Evolutionary conservation across 2,888 invertebrate species (phyloP), one percentile per base, ranked within the genome.

Genomic region (Eupeodes latifasciatus): DNA sequence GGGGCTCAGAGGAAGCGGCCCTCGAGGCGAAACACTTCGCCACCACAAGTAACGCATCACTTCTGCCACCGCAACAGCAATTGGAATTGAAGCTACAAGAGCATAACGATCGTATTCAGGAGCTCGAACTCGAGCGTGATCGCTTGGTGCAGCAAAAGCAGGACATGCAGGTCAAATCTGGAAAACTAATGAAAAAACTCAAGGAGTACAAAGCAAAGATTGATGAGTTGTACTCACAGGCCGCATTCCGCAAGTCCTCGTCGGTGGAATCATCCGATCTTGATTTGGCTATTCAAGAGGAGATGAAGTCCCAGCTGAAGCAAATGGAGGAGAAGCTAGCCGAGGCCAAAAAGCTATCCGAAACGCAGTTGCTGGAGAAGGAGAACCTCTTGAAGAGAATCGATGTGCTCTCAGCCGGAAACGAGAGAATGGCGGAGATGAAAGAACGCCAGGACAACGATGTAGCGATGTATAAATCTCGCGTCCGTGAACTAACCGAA

Each of bases 401-500:
- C 75, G 97, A 97, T 91, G 95, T 96, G 5, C 94, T 98, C 67
- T 95, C 95, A 19, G 94, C 95, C 47, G 96, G 97, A 1, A 97
- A 97, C 92, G 97, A 97, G 71, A 95, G 96, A 85, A 95, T 97
- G 92, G 94, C 96, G 2, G 97, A 98, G 91, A 95, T 96, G 93
- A 98, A 97, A 93, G 97, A 97, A 91, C 96, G 96, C 88, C 96
- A 97, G 92, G 97, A 97, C 90, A 95, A 95, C 91, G 97, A 97
- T 92, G 94, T 97, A 27, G 95, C 96, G 89, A 94, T 96, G 91
- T 96, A 96, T 94, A 96, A 96, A 91, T 95, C 95, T 81, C 95
- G 96, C 91, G 96, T 96, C 90, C 95, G 96, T 90, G 96, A 97
- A 91, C 94, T 96, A 2, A 95, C 95, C 90, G 94, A 96, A 75